phyloP scores from a whole-genome alignment of 2,113 vertebrate genomes.

The Callorhinus ursinus region DNA sequence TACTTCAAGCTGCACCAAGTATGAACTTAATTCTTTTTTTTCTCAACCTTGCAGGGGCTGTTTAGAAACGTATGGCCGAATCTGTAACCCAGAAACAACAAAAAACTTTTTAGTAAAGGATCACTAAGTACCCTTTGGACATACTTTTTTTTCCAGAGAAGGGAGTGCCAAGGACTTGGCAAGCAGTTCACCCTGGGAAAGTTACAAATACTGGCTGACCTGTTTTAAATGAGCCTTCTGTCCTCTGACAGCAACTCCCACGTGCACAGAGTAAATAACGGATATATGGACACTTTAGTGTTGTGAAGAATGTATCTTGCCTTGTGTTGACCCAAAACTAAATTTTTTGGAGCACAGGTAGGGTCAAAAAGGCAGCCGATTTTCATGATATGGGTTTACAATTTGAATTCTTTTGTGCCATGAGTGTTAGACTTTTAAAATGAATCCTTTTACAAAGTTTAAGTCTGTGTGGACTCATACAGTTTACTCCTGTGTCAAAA shows the following conservation, averaged over 20 bases:
- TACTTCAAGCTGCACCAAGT: conserved; percentile 48
- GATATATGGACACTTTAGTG: conserved; percentile 44
- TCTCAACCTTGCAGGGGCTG: conserved; percentile 83
- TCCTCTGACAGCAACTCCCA: conserved; percentile 1
- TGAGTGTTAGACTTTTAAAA: conserved; percentile 50
- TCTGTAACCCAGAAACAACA: conserved; percentile 83
- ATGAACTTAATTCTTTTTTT: conserved; percentile 5
- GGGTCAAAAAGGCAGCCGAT: conserved; percentile 3
- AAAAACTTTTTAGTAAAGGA: conserved; percentile 74
- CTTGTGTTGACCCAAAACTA: conserved; percentile 14
- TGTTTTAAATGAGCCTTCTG: conserved; percentile 8
- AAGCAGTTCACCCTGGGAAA: conserved; percentile 49
- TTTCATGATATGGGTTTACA: conserved; percentile 24
- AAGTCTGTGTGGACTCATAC: conserved; percentile 63
- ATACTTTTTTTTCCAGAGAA: conserved; percentile 34
- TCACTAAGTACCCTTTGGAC: neutral
- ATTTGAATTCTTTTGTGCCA: conserved; percentile 56
- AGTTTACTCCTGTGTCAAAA: neutral
- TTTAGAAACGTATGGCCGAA: conserved; percentile 86
- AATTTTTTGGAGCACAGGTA: neutral
- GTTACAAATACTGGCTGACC: conserved; percentile 49
- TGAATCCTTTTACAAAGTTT: conserved; percentile 42
- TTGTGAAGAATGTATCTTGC: conserved; percentile 24
- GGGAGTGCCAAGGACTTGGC: conserved; percentile 47
- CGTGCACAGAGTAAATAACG: conserved; percentile 30